Percentiles rank a stretch among this genome's conserved stretches.
Evolutionary conservation across 2,888 invertebrate genomes (phyloP).

Genomic region (Lamellibrachia satsuma): DNA sequence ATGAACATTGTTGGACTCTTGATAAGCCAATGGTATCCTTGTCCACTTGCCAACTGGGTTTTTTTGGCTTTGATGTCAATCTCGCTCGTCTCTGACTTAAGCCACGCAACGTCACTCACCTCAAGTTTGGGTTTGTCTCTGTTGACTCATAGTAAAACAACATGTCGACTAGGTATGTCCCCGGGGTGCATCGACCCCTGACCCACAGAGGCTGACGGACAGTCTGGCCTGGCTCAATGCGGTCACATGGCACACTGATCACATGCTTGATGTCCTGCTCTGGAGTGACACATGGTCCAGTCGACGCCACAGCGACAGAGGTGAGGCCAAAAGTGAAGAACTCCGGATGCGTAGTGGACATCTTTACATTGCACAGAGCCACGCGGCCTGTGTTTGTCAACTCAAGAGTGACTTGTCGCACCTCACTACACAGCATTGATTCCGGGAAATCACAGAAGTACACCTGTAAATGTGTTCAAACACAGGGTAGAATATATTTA

Average conservation of each 20-base stretch:
- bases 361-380: conserved; percentile 61
- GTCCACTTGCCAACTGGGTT: too few species aligned
- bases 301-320: not conserved
- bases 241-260: conserved; percentile 35
- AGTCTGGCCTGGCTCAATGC: conserved; percentile 69
- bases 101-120: conserved; percentile 28
- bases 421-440: conserved; percentile 79
- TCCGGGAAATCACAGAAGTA: conserved; percentile 76
- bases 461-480: conserved; percentile 69
- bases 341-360: conserved; percentile 78
- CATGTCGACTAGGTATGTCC: conserved; percentile 74
- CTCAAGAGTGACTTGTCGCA: conserved; percentile 75
- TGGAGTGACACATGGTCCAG: conserved; percentile 37
- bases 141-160: conserved; percentile 79
- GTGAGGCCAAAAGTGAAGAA: conserved; percentile 70
- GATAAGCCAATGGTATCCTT: too few species aligned
- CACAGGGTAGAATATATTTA: not conserved
- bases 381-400: conserved; percentile 75
- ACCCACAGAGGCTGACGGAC: conserved; percentile 74
- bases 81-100: not conserved
- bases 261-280: conserved; percentile 43
- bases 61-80: too few species aligned
- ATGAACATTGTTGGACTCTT: too few species aligned
- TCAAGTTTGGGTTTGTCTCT: conserved; percentile 47
- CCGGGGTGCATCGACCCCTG: conserved; percentile 75